These are phyloP conservation scores for Cladopsammia gracilis DNA, from an alignment of 64 coral and sea anemone species.

Conservation along the genomic window DNA sequence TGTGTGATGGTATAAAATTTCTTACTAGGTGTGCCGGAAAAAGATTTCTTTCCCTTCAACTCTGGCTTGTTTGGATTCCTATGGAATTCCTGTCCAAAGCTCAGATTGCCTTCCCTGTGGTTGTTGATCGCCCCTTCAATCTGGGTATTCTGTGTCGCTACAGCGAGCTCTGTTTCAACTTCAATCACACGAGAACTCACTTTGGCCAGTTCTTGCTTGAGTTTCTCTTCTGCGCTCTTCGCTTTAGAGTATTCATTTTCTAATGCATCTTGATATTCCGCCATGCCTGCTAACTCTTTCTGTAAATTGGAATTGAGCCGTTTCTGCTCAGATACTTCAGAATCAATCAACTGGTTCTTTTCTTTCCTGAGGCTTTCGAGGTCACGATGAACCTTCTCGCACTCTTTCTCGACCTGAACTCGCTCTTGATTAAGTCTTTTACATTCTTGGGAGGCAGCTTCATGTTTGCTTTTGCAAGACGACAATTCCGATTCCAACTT, in stretches of 20 bases:
- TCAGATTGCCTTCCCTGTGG: neutral
- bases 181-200: neutral
- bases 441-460: neutral
- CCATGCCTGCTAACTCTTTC: constrained; percentile 71
- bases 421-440: constrained; percentile 14
- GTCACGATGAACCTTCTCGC: constrained; percentile 7
- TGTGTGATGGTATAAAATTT: constrained; percentile 25
- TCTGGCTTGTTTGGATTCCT: neutral
- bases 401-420: neutral
- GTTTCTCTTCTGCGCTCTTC: constrained; percentile 47
- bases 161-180: constrained; percentile 19
- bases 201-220: constrained; percentile 25
- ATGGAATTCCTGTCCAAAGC: neutral
- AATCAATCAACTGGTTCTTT: constrained; percentile 6
- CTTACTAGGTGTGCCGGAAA: constrained; percentile 5
- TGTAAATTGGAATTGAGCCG: constrained; percentile 70
- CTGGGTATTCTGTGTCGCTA: constrained; percentile 2
- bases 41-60: neutral
- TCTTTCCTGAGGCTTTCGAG: constrained; percentile 13
- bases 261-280: constrained; percentile 84
- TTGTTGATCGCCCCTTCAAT: neutral
- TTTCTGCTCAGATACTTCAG: constrained; percentile 67
- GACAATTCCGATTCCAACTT: constrained; percentile 58
- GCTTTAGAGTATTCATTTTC: constrained; percentile 74
- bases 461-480: constrained; percentile 25